Base-by-base conservation (phyloP, 2,888 invertebrate species). In the Nemurella pictetii region DNA sequence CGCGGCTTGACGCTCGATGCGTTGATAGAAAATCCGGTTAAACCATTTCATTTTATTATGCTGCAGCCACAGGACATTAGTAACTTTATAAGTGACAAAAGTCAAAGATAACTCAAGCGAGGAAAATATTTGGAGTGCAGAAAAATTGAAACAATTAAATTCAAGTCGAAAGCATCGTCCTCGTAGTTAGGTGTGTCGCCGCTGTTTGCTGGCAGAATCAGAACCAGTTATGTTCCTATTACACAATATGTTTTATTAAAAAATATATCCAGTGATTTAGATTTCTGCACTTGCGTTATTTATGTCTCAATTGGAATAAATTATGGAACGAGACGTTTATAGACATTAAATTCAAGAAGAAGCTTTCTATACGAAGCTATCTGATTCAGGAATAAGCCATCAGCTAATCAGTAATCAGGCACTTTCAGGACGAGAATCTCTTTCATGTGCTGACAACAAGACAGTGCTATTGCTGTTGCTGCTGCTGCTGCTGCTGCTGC, bases 401-500 rank as follows among this genome's bases (percentile, higher is more conserved):
- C 80, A 80, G 30, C 80, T 80, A 80, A 80, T 80, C 80, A 80
- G 30, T 80, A 26, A 29, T 30, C 80, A 26, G 36, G 80, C 55
- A 55, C 55, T 55, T 55, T 55, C 55, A 55, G 36, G 35, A 81
- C 32, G 26, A 75, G 55, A 55, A 36, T 81, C 80, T 81, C 80
- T 35, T 32, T 81, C 80, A 81, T 81, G 36, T 1, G 30, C 26
- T 28, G 12, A 75, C 26, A 75, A 75, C 28, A 27, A 36, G 28
- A 27, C 75, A 5, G n/a, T n/a, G 55, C 55, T 12, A 20, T 20
- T 55, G 4, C 9, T 32, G 32, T 3, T 32, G 55, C 20, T 3
- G 2, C 12, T 55, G 55, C 55, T 20, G 55, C 55, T 20, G 3
- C 20, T n/a, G 55, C 55, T 12, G 55, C 12, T 55, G 4, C 9